Percentiles rank a stretch among this genome's conserved stretches.
These are phyloP conservation scores for Danio kyathit DNA, from an alignment of 2,797 vertebrate species.

Conservation along the genomic window DNA sequence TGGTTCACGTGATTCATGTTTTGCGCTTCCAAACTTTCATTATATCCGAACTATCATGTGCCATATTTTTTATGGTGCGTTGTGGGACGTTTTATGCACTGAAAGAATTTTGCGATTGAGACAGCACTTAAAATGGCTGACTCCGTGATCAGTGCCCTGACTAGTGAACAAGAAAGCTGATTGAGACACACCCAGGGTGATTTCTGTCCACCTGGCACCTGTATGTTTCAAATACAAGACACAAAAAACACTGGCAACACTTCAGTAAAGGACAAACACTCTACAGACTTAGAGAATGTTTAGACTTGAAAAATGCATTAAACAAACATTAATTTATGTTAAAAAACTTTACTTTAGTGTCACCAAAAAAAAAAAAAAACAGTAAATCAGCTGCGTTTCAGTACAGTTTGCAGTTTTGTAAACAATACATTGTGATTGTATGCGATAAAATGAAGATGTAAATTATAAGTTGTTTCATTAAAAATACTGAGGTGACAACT, in stretches of 20 bases:
- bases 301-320: neutral
- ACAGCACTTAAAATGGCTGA: no score
- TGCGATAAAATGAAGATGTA: neutral
- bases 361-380: constrained; percentile 51
- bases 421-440: neutral
- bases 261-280: constrained; percentile 50
- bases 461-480: neutral
- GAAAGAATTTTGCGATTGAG: no score
- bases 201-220: constrained; percentile 66
- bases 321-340: neutral
- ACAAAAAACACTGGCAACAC: constrained; percentile 64
- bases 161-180: no score
- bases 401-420: constrained; percentile 33
- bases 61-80: no score
- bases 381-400: constrained; percentile 45
- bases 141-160: no score
- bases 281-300: neutral
- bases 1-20: no score
- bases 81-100: no score
- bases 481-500: constrained; percentile 1
- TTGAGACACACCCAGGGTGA: no score
- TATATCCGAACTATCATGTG: no score
- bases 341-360: constrained; percentile 46
- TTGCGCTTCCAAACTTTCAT: no score
- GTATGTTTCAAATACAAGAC: constrained; percentile 64